Evolutionary conservation across 2,113 vertebrate species (phyloP).

Genomic region (Elaphurus davidianus): DNA sequence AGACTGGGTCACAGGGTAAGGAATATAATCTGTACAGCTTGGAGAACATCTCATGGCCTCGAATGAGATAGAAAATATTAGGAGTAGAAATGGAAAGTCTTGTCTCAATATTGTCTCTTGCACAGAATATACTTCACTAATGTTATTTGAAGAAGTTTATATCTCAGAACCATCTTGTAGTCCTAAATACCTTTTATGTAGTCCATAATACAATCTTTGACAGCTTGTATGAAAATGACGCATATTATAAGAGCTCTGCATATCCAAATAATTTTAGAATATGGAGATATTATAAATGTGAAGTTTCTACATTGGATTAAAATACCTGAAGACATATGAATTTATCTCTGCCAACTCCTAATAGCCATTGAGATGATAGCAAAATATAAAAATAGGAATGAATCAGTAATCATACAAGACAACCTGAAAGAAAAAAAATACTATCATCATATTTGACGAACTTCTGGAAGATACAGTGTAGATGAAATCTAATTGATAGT

Average conservation of each 20-base stretch:
- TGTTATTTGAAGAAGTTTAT: not conserved
- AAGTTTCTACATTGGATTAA: not conserved
- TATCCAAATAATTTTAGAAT: not conserved
- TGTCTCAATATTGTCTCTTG: not conserved
- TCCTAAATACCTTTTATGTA: not conserved
- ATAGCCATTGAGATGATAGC: not conserved
- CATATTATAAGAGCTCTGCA: not conserved
- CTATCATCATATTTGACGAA: not conserved
- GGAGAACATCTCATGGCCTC: not conserved
- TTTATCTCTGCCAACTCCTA: not conserved
- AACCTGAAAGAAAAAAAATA: not conserved
- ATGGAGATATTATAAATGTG: not conserved
- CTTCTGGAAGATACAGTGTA: not conserved
- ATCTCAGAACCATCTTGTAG: not conserved
- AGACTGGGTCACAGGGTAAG: not conserved
- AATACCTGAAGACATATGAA: not conserved
- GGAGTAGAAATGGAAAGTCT: not conserved
- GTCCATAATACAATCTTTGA: not conserved
- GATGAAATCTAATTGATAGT: not conserved
- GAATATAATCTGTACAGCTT: not conserved
- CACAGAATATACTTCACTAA: not conserved
- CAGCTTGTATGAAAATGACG: not conserved
- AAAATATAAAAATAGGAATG: constrained; percentile 15
- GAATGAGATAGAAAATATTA: not conserved
- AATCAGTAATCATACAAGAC: not conserved